These are phyloP conservation scores for Nematolebias whitei DNA, from an alignment of 2,113 vertebrate genomes.

Conservation along the genomic window DNA sequence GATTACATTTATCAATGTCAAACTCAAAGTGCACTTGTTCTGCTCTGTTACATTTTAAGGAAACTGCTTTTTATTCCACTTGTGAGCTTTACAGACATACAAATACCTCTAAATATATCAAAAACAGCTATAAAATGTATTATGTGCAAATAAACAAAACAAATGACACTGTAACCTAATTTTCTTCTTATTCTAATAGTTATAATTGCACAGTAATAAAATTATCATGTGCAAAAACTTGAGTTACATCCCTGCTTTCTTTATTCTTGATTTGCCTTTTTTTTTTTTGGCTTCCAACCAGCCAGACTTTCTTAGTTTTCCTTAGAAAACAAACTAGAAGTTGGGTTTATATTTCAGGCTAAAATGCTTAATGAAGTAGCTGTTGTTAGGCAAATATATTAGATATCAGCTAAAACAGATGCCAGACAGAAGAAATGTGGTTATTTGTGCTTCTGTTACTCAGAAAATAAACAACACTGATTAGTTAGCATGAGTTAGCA, in stretches of 20 bases:
- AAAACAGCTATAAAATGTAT: not conserved
- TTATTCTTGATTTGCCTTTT: too few species aligned
- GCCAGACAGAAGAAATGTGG: not conserved
- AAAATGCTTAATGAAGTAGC: not conserved
- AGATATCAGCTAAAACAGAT: not conserved
- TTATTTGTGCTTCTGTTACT: not conserved
- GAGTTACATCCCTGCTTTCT: too few species aligned
- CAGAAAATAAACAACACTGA: not conserved
- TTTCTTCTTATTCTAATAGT: too few species aligned
- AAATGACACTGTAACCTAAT: too few species aligned
- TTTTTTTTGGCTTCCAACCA: too few species aligned
- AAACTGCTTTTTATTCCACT: not conserved
- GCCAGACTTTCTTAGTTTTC: too few species aligned
- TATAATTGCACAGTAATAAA: too few species aligned
- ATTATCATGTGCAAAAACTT: too few species aligned
- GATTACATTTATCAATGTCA: not conserved
- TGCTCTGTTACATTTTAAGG: not conserved
- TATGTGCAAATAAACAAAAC: too few species aligned
- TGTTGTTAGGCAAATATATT: not conserved
- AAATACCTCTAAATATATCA: not conserved
- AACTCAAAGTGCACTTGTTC: not conserved
- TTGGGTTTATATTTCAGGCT: not conserved
- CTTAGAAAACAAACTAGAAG: too few species aligned
- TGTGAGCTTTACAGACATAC: not conserved
- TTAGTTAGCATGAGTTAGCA: too few species aligned